Evolutionary conservation across 2,888 invertebrate species (phyloP).

Genomic region (Buathra laborator): DNA sequence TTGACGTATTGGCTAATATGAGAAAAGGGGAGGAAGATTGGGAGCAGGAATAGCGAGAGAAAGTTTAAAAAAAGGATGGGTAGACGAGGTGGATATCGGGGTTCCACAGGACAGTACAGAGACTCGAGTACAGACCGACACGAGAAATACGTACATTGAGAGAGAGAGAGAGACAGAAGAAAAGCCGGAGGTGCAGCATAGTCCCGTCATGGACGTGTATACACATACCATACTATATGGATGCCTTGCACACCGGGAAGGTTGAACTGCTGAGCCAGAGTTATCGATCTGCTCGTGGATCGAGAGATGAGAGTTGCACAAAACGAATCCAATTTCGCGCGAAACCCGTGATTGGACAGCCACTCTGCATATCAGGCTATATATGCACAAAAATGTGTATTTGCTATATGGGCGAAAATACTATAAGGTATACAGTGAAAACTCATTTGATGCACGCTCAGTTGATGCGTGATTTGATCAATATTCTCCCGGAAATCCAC

Average conservation of each 20-base stretch:
- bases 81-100: slow-evolving; percentile 6
- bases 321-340: slow-evolving; percentile 59
- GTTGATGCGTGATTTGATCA: too few species aligned
- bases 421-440: neutral
- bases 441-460: too few species aligned
- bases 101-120: slow-evolving; percentile 33
- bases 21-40: neutral
- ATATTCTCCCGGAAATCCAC: too few species aligned
- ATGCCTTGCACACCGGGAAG: neutral
- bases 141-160: slow-evolving; percentile 1
- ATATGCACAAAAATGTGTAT: slow-evolving; percentile 29
- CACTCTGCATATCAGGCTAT: slow-evolving; percentile 21
- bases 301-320: slow-evolving; percentile 33
- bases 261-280: slow-evolving; percentile 26
- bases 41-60: slow-evolving; percentile 8
- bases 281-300: slow-evolving; percentile 56
- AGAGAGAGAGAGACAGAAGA: slow-evolving; percentile 7
- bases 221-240: neutral
- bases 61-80: slow-evolving; percentile 12
- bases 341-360: slow-evolving; percentile 48
- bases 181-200: slow-evolving; percentile 23
- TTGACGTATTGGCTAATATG: slow-evolving; percentile 34
- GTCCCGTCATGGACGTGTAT: slow-evolving; percentile 39
- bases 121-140: slow-evolving; percentile 25
- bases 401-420: neutral